A percentile compares a stretch with the other conserved stretches of the same genome.
phyloP scores from a whole-genome alignment of 2,113 vertebrate genomes.

The Thermophis baileyi region DNA sequence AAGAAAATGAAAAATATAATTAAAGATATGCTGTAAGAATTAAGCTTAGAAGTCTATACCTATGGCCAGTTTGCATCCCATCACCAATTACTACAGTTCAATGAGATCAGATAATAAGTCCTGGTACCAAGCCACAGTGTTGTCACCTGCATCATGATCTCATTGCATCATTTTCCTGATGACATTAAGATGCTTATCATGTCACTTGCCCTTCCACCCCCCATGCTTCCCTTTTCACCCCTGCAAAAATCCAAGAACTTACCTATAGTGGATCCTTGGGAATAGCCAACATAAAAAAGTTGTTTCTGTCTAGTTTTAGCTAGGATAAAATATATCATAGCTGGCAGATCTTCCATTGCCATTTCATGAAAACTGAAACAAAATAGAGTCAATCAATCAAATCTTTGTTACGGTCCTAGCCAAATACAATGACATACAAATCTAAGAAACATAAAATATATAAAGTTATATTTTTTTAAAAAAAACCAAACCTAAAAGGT shows the following conservation, averaged over 20 bases:
- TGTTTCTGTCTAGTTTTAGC: slow-evolving; percentile 78
- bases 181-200: neutral
- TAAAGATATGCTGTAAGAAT: neutral
- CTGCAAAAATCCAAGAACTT: slow-evolving; percentile 35
- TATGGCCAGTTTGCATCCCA: neutral
- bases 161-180: neutral
- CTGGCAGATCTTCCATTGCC: slow-evolving; percentile 86
- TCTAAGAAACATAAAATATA: neutral
- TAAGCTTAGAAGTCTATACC: neutral
- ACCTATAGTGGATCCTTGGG: slow-evolving; percentile 88
- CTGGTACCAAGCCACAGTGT: neutral
- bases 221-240: neutral
- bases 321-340: slow-evolving; percentile 81
- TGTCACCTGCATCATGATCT: neutral
- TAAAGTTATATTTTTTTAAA: neutral
- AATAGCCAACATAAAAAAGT: slow-evolving; percentile 86
- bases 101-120: neutral
- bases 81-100: neutral
- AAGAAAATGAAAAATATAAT: neutral
- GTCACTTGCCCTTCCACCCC: neutral
- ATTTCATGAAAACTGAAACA: slow-evolving; percentile 81
- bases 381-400: slow-evolving; percentile 41
- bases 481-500: neutral
- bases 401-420: neutral
- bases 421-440: neutral